These are phyloP conservation scores for Drosophila nannoptera DNA, from an alignment of 1,140 invertebrate genomes.

Conservation along the genomic window DNA sequence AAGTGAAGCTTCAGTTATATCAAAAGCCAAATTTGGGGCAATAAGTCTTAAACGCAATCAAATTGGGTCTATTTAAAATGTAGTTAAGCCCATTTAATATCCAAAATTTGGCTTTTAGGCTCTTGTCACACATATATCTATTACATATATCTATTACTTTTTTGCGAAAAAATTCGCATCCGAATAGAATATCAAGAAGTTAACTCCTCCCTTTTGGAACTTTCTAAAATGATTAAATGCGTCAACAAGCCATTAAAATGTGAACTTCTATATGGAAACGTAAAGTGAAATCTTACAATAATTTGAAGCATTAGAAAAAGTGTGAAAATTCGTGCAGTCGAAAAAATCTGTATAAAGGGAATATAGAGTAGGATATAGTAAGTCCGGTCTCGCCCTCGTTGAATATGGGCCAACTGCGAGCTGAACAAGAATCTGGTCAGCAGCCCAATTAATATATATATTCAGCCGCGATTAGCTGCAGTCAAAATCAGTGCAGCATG, in stretches of 20 bases:
- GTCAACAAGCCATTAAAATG: conserved; percentile 24
- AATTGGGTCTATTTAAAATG: conserved; percentile 15
- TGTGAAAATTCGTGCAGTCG: too few species aligned
- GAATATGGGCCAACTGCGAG: neutral
- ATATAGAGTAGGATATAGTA: too few species aligned
- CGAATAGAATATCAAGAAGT: neutral
- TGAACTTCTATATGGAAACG: neutral
- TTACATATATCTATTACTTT: neutral
- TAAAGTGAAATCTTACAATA: neutral
- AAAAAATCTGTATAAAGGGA: too few species aligned
- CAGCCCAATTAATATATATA: conserved; percentile 24
- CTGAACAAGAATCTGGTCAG: conserved; percentile 5
- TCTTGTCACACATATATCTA: neutral
- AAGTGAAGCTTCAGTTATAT: conserved; percentile 19
- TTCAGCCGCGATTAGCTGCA: conserved; percentile 33
- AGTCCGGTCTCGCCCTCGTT: too few species aligned
- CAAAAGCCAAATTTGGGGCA: conserved; percentile 17
- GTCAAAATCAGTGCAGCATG: conserved; percentile 66
- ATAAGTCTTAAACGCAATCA: conserved; percentile 6
- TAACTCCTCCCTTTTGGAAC: neutral
- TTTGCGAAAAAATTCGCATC: neutral
- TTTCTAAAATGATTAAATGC: conserved; percentile 32
- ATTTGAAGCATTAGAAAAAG: too few species aligned
- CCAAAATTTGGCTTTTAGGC: conserved; percentile 1
- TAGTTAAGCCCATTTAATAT: conserved; percentile 12